These are phyloP conservation scores for Parthenolecanium corni DNA, from an alignment of 2,888 invertebrate genomes.

Conservation along the genomic window DNA sequence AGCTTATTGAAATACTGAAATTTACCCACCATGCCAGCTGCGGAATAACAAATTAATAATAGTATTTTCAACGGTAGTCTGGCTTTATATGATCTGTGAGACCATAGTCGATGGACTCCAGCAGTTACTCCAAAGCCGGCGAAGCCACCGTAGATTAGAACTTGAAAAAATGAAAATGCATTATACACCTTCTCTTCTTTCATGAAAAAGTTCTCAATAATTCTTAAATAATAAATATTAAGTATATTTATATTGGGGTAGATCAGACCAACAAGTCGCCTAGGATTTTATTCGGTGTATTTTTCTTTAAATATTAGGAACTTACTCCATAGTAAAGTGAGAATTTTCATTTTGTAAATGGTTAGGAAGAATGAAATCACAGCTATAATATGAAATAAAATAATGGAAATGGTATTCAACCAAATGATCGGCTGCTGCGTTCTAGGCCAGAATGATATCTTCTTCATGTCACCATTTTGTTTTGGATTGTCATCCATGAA, in stretches of 20 bases:
- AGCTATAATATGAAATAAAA: conserved; percentile 31
- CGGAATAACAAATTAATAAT: conserved; percentile 55
- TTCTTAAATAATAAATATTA: background rate
- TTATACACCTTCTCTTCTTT: background rate
- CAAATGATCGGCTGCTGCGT: conserved; percentile 33
- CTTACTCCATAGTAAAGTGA: conserved; percentile 31
- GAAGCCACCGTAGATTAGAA: conserved; percentile 44
- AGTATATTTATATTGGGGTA: background rate
- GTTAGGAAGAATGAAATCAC: conserved; percentile 16
- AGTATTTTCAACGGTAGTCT: conserved; percentile 54
- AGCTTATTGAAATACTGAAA: too few relatives aligned
- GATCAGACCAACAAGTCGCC: too few relatives aligned
- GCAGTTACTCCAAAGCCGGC: conserved; percentile 57
- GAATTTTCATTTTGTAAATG: background rate
- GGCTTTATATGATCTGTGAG: conserved; percentile 55
- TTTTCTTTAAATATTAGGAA: too few relatives aligned
- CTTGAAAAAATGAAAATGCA: conserved; percentile 39
- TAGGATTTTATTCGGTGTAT: too few relatives aligned
- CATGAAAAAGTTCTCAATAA: too few relatives aligned
- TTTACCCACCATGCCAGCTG: conserved; percentile 56
- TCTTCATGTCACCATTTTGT: background rate
- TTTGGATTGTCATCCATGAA: background rate
- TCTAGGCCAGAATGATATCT: background rate
- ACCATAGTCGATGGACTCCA: conserved; percentile 56
- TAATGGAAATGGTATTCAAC: conserved; percentile 32